A percentile compares a stretch with the other conserved stretches of the same genome.
Evolutionary conservation across 2,113 vertebrate genomes (phyloP).

Genomic region (Jaculus jaculus): DNA sequence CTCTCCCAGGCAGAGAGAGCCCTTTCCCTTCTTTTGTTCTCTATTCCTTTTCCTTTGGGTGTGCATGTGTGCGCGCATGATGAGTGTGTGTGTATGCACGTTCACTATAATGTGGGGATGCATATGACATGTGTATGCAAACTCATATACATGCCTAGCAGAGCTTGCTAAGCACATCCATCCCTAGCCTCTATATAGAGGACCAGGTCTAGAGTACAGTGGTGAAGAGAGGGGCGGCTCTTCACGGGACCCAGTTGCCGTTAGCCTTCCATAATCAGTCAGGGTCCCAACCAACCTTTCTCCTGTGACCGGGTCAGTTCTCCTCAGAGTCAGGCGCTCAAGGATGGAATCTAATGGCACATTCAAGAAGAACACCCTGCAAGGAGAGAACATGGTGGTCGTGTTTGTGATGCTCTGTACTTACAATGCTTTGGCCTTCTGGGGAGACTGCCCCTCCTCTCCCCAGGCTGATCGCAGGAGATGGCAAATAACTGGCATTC

Average conservation of each 20-base stretch:
- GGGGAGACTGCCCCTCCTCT: background rate
- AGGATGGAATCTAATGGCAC: constrained; percentile 87
- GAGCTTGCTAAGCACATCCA: background rate
- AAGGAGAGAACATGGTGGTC: background rate
- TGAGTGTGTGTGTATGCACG: too few species aligned
- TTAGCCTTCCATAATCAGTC: background rate
- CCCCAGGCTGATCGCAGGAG: background rate
- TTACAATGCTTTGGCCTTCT: background rate
- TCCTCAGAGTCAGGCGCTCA: constrained; percentile 89
- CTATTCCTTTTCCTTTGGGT: too few species aligned
- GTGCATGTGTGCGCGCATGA: too few species aligned
- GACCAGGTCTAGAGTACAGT: background rate
- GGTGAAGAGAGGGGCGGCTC: background rate
- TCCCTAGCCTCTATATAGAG: background rate
- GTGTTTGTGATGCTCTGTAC: background rate
- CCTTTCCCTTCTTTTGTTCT: too few species aligned
- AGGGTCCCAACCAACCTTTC: constrained; percentile 86
- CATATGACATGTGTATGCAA: too few species aligned
- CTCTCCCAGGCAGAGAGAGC: background rate
- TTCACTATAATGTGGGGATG: too few species aligned
- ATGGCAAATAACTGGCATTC: background rate
- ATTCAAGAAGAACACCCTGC: constrained; percentile 93
- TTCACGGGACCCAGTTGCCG: background rate
- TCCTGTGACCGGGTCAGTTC: constrained; percentile 90
- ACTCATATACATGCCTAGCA: background rate